These are phyloP conservation scores for Pogonognathellus flavescens DNA, from an alignment of 1,140 invertebrate species.

Conservation along the genomic window DNA sequence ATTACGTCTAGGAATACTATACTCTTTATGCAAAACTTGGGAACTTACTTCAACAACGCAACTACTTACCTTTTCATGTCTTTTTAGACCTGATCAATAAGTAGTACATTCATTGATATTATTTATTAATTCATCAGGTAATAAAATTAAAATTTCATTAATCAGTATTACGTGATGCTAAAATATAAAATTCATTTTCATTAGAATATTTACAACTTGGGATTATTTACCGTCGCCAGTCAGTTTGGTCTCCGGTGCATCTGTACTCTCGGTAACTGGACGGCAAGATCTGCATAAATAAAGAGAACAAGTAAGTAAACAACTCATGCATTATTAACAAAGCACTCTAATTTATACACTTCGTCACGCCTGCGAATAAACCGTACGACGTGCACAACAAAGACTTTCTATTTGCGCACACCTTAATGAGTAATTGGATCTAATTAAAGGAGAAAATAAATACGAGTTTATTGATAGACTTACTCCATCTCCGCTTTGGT, in stretches of 20 bases:
- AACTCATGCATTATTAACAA: background rate
- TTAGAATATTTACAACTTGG: too few species aligned
- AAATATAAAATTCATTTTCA: too few species aligned
- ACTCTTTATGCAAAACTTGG: too few species aligned
- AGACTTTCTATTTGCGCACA: too few species aligned
- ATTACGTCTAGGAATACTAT: too few species aligned
- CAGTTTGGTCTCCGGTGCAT: background rate
- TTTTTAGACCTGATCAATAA: constrained; percentile 46
- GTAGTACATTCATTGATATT: constrained; percentile 24
- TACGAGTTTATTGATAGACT: constrained; percentile 69
- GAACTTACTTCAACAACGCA: background rate
- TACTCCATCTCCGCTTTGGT: constrained; percentile 92
- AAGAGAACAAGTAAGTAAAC: constrained; percentile 5
- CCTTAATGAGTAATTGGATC: background rate
- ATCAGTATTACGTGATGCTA: background rate
- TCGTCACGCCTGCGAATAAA: too few species aligned
- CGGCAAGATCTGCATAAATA: constrained; percentile 63
- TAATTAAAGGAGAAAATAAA: constrained; percentile 1
- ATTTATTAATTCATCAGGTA: constrained; percentile 17
- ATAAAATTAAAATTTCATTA: background rate
- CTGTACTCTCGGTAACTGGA: constrained; percentile 48
- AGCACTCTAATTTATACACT: too few species aligned
- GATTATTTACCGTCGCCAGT: constrained; percentile 45
- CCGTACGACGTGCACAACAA: too few species aligned
- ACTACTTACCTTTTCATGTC: constrained; percentile 42